A percentile compares a stretch with the other conserved stretches of the same genome.
Conservation (phyloP, 2,888 invertebrate genomes). For the Prosopocoilus inquinatus region DNA sequence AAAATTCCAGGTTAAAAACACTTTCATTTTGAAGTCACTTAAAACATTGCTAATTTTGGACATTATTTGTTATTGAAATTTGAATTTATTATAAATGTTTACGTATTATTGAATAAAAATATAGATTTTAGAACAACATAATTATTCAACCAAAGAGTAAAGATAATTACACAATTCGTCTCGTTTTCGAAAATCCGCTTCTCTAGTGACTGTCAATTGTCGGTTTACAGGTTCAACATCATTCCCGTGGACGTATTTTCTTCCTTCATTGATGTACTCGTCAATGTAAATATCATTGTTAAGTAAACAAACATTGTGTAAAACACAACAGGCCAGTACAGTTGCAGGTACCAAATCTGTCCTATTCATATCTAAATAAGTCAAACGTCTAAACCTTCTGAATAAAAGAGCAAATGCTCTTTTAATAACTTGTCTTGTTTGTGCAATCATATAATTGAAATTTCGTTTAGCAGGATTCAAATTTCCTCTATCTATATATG, state of each 20-base stretch:
- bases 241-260: not conserved
- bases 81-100: no score
- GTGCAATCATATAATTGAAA: slow-evolving; percentile 24
- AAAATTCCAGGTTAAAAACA: no score
- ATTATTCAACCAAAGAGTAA: no score
- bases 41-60: no score
- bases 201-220: no score
- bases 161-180: no score
- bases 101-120: no score
- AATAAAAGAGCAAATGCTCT: slow-evolving; percentile 30
- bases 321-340: slow-evolving; percentile 29
- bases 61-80: no score
- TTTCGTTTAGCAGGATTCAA: slow-evolving; percentile 16
- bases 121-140: no score
- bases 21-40: no score
- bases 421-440: slow-evolving; percentile 28
- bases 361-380: slow-evolving; percentile 33
- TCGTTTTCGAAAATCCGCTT: no score
- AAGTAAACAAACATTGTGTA: slow-evolving; percentile 29
- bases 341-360: slow-evolving; percentile 28
- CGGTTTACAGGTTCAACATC: no score
- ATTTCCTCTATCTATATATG: slow-evolving; percentile 27
- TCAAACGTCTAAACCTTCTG: slow-evolving; percentile 30
- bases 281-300: slow-evolving; percentile 9
- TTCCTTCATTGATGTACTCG: slow-evolving; percentile 9